Base-by-base conservation (phyloP, 1,140 invertebrate genomes). In the Aphaenogaster rudis region DNA sequence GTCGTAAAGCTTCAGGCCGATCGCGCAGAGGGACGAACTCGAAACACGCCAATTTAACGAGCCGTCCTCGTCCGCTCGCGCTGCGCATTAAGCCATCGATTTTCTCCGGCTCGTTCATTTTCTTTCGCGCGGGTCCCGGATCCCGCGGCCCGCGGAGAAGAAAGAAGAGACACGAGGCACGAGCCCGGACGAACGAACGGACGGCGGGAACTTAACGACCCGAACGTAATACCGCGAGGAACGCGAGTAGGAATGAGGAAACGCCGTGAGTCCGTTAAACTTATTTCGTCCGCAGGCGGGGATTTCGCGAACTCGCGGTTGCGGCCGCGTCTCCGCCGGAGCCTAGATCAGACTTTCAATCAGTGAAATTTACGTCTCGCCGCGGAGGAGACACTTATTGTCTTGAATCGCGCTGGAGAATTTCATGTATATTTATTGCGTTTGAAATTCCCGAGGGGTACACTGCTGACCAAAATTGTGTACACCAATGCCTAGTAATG, bases 171-270 rank as follows among this genome's bases (percentile, higher is more conserved):
- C 39, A 71, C 36, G 64, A 42, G 21, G 59, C 77, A 66, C 61
- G 77, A 79, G 45, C 42, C 64, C 64, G 42, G 45, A 71, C 50
- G 61, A 42, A 76, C 52, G 21, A 39, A 61, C 33, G 63, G 11
- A 61, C 59, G 59, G 45, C 59, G 71, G 67, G 79, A 69, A 84
- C 61, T 88, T 67, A 88, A 88, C 79, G 86, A 88, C 69, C 66
- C 57, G 57, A 87, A 74, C 39, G 54, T 67, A 87, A 88, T 88
- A 87, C 66, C 63, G 78, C 80, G 79, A 78, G 66, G 87, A 69
- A 86, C 66, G 84, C 82, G 76, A 88, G 59, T 87, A 87, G 80
- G 85, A 87, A 88, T 77, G 79, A 87, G 85, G 88, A 89, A 91
- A 91, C 76, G 84, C 74, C 81, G 61, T 45, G 48, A 78, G 81